Evolutionary conservation across 2,113 vertebrate genomes (phyloP), one percentile per base, ranked within the genome.

Genomic region (Pseudorasbora parva): DNA sequence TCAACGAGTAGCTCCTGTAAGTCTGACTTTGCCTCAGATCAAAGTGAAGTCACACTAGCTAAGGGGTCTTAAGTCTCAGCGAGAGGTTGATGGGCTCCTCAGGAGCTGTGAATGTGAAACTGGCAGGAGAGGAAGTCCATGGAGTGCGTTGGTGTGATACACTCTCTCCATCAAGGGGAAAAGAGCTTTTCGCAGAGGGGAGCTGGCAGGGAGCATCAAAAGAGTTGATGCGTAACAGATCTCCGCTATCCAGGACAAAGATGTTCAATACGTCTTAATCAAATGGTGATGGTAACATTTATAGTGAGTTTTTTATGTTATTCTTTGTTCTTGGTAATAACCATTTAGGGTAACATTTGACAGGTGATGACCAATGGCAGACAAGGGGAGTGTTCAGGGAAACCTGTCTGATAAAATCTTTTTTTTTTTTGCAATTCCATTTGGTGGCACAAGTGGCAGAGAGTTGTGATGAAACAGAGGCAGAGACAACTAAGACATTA

Each of bases 31-130:
- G 17, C 59, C 30, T 74, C 17, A 64, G 43, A 75, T 78, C 62
- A 69, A 78, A 84, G 62, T 47, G 62, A 25, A 68, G 49, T 51
- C 74, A 66, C 47, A 54, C 49, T 54, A 78, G 62, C 33, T 78
- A 66, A 66, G 54, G 68, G 21, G 49, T 37, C 74, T 64, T 66
- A 66, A 49, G 57, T 54, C 75, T 45, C 73, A 68, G 73, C 23
- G 62, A 71, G 75, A 71, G 82, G 27, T 21, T 78, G 74, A 84
- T 78, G 64, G 82, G 45, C 74, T 84, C 75, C 74, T 74, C 74
- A 59, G 60, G 74, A 78, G 37, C 62, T 84, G 74, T 57, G 60
- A 78, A 78, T 69, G 74, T 78, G 27, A 78, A 84, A 76, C 33
- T 75, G 54, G 82, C 81, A 83, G 56, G 71, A 79, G 43, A 78